A percentile compares a stretch with the other conserved stretches of the same genome.
These are phyloP conservation scores for Calosoma granatense DNA, from an alignment of 1,140 invertebrate species.

Conservation along the genomic window DNA sequence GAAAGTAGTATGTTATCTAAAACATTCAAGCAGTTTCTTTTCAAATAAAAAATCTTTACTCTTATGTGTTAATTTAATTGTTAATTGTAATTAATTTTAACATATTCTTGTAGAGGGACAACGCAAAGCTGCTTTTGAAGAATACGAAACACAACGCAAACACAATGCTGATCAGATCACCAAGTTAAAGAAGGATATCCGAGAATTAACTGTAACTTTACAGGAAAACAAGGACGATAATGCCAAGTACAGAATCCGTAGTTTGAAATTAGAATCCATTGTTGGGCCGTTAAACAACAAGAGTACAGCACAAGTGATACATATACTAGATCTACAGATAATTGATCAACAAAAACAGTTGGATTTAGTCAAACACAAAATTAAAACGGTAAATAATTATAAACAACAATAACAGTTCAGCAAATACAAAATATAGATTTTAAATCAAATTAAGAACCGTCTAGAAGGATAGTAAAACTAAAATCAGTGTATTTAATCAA, in stretches of 20 bases:
- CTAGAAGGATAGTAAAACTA: neutral
- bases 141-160: constrained; percentile 61
- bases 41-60: no score
- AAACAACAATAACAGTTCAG: neutral
- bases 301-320: constrained; percentile 43
- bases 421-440: neutral
- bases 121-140: constrained; percentile 68
- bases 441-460: neutral
- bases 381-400: constrained; percentile 40
- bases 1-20: constrained; percentile 11
- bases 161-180: constrained; percentile 57
- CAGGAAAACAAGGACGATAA: constrained; percentile 45
- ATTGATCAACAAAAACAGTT: constrained; percentile 63
- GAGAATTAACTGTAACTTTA: constrained; percentile 46
- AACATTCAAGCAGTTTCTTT: no score
- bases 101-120: constrained; percentile 53
- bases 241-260: constrained; percentile 20
- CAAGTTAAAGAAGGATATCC: constrained; percentile 62
- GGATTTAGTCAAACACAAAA: constrained; percentile 60
- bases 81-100: constrained; percentile 10
- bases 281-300: constrained; percentile 33
- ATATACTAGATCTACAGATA: constrained; percentile 60
- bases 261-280: constrained; percentile 20
- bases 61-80: neutral
- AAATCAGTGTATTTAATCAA: no score